Conservation (phyloP, 2,888 invertebrate genomes). For the Polyommatus icarus region DNA sequence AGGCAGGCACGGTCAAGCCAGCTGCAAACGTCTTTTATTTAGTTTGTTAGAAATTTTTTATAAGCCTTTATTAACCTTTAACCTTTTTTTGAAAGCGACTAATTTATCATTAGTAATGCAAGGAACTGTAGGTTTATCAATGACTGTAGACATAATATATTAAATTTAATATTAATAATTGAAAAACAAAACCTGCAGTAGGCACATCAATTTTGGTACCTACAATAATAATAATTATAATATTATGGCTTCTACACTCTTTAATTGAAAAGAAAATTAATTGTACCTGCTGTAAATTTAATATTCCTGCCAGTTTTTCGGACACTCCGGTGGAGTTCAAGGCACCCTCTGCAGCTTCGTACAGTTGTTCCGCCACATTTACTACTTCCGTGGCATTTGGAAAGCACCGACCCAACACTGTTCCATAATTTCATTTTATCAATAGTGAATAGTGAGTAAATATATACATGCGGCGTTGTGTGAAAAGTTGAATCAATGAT, state of each 20-base stretch:
- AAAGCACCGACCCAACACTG: constrained; percentile 71
- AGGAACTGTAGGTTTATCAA: too few species aligned
- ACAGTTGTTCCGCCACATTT: constrained; percentile 44
- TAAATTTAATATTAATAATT: too few species aligned
- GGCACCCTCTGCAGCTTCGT: constrained; percentile 42
- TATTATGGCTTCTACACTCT: not conserved
- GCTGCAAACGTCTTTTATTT: too few species aligned
- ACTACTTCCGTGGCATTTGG: constrained; percentile 56
- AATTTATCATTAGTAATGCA: too few species aligned
- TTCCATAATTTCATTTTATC: constrained; percentile 41
- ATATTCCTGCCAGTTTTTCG: constrained; percentile 56
- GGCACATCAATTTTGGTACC: not conserved
- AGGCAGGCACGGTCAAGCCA: too few species aligned
- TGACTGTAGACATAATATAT: too few species aligned
- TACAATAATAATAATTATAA: not conserved
- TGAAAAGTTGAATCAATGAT: not conserved
- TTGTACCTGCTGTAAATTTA: constrained; percentile 62
- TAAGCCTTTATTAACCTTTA: too few species aligned
- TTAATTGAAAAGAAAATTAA: not conserved
- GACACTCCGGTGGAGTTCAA: constrained; percentile 51
- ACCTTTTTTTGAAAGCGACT: too few species aligned
- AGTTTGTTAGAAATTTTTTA: too few species aligned
- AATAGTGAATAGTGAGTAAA: not conserved
- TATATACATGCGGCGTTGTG: not conserved
- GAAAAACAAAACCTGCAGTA: too few species aligned